A percentile compares a stretch with the other conserved stretches of the same genome.
phyloP scores from a whole-genome alignment of 2,888 invertebrate genomes.

The Thera britannica region DNA sequence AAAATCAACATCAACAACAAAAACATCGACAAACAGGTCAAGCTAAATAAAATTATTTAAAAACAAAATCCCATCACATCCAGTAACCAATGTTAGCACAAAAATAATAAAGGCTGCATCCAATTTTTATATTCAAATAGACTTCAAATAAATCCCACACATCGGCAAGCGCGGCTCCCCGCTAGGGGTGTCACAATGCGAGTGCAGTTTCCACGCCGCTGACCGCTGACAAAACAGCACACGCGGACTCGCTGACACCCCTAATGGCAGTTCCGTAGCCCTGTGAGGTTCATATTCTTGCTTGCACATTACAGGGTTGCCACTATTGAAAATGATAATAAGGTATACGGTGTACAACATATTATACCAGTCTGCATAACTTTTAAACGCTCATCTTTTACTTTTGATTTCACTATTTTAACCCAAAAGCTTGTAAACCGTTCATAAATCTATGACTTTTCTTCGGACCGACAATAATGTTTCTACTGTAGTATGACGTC shows the following conservation, averaged over 20 bases:
- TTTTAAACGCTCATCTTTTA: no score
- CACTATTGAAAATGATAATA: neutral
- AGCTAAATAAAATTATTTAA: neutral
- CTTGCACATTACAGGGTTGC: constrained; percentile 51
- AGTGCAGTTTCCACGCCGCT: constrained; percentile 67
- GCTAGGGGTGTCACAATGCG: constrained; percentile 72
- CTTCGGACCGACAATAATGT: no score
- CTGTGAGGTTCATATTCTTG: constrained; percentile 53
- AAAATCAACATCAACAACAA: no score
- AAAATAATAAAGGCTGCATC: constrained; percentile 15
- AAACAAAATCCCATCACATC: neutral
- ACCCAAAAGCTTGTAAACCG: no score
- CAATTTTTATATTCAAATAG: constrained; percentile 42
- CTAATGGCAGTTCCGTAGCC: constrained; percentile 62
- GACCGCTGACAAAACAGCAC: constrained; percentile 67
- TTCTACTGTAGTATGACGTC: no score
- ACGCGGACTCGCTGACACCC: constrained; percentile 67
- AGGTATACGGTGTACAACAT: neutral
- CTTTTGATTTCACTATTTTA: no score
- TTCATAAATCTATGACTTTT: no score
- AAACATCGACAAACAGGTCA: no score
- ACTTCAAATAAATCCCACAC: constrained; percentile 50
- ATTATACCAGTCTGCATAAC: neutral
- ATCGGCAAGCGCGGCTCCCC: constrained; percentile 54
- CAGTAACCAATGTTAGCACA: constrained; percentile 9